Conservation (phyloP, 1,140 invertebrate species). For the Scaptomyza hsui region DNA sequence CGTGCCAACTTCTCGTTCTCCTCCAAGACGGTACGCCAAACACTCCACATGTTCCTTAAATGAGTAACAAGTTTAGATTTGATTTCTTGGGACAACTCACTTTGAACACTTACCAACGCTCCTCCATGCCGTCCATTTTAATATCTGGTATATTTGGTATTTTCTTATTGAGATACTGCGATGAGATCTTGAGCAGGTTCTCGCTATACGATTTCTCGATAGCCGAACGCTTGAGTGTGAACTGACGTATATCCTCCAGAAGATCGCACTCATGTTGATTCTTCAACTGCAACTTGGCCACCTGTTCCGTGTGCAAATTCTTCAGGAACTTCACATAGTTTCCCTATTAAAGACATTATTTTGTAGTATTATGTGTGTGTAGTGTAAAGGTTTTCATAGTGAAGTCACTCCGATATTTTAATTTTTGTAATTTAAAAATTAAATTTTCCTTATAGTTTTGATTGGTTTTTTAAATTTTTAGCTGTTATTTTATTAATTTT, state of each 20-base stretch:
- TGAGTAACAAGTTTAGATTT: neutral
- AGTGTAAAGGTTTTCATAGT: neutral
- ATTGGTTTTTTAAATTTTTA: too few species aligned
- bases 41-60: constrained; percentile 96
- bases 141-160: constrained; percentile 95
- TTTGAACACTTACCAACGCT: constrained; percentile 89
- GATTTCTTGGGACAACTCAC: neutral
- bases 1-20: constrained; percentile 97
- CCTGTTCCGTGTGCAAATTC: constrained; percentile 96
- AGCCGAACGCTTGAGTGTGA: constrained; percentile 94
- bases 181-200: constrained; percentile 95
- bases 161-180: constrained; percentile 95
- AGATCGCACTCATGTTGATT: constrained; percentile 98
- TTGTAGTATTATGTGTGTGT: too few species aligned
- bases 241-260: constrained; percentile 96
- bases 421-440: too few species aligned
- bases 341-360: constrained; percentile 86
- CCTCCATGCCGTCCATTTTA: constrained; percentile 93
- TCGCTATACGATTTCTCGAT: constrained; percentile 98
- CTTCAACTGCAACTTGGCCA: constrained; percentile 95
- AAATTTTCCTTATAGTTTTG: too few species aligned
- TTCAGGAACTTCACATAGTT: constrained; percentile 95
- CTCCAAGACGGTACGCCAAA: constrained; percentile 97
- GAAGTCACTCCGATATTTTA: too few species aligned
- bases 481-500: too few species aligned